phyloP scores from a whole-genome alignment of 2,888 invertebrate species.

The Apamea anceps region DNA sequence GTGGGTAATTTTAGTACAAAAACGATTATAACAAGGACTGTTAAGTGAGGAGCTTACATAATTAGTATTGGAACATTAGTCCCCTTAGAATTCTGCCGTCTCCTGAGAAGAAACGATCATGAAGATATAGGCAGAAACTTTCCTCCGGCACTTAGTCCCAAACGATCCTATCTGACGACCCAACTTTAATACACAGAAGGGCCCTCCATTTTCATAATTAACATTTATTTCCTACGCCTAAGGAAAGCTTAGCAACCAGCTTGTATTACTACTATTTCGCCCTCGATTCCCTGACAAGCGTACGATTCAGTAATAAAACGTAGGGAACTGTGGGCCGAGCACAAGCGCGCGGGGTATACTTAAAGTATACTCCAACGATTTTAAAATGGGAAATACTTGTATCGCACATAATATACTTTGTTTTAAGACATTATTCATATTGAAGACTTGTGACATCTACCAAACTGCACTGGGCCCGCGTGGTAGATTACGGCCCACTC shows the following conservation, averaged over 20 bases:
- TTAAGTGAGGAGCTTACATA: constrained; percentile 28
- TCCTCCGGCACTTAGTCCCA: constrained; percentile 54
- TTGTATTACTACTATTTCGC: constrained; percentile 67
- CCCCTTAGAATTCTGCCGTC: constrained; percentile 44
- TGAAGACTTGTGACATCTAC: too few species aligned
- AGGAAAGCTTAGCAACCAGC: constrained; percentile 50
- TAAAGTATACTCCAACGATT: background rate
- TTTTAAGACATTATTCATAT: background rate
- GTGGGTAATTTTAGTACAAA: constrained; percentile 6
- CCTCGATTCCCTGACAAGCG: constrained; percentile 64
- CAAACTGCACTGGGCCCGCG: too few species aligned
- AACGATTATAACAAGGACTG: constrained; percentile 27
- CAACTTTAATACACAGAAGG: constrained; percentile 66
- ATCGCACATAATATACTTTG: background rate
- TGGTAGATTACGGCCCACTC: too few species aligned
- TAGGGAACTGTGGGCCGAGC: constrained; percentile 45
- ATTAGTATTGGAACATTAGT: constrained; percentile 50
- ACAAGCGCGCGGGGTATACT: background rate
- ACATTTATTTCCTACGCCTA: constrained; percentile 63
- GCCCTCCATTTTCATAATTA: constrained; percentile 67
- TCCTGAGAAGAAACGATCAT: constrained; percentile 48
- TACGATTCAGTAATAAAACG: constrained; percentile 67
- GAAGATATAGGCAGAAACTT: constrained; percentile 61
- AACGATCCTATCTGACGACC: constrained; percentile 64
- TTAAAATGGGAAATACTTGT: background rate